Evolutionary conservation across 1,140 invertebrate genomes (phyloP).

Genomic region (Drosophila persimilis): DNA sequence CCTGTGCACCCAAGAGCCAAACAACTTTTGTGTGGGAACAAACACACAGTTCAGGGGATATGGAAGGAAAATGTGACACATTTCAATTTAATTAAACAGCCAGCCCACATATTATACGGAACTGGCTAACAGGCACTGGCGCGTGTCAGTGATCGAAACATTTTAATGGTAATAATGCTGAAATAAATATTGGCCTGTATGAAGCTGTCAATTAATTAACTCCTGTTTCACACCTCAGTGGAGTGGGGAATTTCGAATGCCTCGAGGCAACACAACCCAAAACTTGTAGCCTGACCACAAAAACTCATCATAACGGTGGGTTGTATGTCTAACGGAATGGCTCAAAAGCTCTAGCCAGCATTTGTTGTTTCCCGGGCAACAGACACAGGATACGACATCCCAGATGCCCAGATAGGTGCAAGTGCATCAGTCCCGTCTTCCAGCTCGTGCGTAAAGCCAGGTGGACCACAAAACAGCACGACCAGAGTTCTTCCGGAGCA

Average conservation of each 20-base stretch:
- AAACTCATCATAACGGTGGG: background rate
- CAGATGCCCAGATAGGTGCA: constrained; percentile 42
- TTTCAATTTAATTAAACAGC: constrained; percentile 50
- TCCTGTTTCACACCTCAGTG: constrained; percentile 24
- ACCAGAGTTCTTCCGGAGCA: background rate
- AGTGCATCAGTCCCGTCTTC: constrained; percentile 17
- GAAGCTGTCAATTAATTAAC: constrained; percentile 26
- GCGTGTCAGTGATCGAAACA: constrained; percentile 8
- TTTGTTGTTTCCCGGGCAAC: constrained; percentile 13
- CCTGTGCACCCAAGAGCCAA: constrained; percentile 29
- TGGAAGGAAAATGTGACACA: constrained; percentile 28
- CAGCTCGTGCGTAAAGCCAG: constrained; percentile 58
- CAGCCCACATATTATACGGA: background rate
- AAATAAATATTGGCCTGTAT: background rate
- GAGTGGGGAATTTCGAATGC: background rate
- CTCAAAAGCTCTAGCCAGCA: too few relatives aligned
- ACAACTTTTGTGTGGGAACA: constrained; percentile 44
- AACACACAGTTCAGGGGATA: constrained; percentile 36
- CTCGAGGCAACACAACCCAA: too few relatives aligned
- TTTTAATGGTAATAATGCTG: background rate
- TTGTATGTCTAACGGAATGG: too few relatives aligned
- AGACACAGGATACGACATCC: constrained; percentile 1
- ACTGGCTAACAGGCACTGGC: constrained; percentile 24
- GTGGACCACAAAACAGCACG: constrained; percentile 11
- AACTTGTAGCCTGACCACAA: background rate